phyloP scores from a whole-genome alignment of 1,140 invertebrate genomes.

The Pogonomyrmex barbatus region DNA sequence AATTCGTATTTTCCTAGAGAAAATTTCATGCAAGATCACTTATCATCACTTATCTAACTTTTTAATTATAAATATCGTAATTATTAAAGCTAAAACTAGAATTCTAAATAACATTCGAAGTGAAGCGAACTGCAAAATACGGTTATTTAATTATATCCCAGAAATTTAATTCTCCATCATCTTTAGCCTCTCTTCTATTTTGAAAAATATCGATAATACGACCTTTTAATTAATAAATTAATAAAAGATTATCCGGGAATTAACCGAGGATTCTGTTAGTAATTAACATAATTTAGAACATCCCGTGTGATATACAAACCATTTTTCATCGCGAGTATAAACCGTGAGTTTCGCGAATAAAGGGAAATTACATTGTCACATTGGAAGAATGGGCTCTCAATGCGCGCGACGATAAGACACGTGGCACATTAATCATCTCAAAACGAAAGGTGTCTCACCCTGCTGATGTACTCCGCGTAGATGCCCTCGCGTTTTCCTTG shows the following conservation, averaged over 20 bases:
- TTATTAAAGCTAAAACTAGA: background rate
- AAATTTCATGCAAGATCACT: background rate
- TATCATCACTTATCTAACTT: background rate
- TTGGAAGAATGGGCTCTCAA: constrained; percentile 5
- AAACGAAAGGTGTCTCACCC: constrained; percentile 77
- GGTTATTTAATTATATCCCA: background rate
- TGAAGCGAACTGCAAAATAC: background rate
- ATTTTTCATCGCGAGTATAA: background rate
- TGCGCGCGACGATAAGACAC: background rate
- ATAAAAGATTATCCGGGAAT: background rate
- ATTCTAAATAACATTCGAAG: background rate
- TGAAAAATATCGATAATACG: background rate
- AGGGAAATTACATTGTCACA: background rate
- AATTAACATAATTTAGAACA: constrained; percentile 2
- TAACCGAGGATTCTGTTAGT: background rate
- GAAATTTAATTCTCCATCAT: background rate
- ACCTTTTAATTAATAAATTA: constrained; percentile 24
- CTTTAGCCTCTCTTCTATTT: background rate
- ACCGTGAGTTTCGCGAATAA: background rate
- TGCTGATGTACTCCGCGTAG: constrained; percentile 87
- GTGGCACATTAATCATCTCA: constrained; percentile 31
- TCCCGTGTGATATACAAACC: background rate
- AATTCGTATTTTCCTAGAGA: background rate
- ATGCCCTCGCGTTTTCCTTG: constrained; percentile 85
- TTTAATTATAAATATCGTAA: background rate